A percentile compares a stretch with the other conserved stretches of the same genome.
phyloP scores from a whole-genome alignment of 2,797 vertebrate genomes.

The Nannoperca obscura region DNA sequence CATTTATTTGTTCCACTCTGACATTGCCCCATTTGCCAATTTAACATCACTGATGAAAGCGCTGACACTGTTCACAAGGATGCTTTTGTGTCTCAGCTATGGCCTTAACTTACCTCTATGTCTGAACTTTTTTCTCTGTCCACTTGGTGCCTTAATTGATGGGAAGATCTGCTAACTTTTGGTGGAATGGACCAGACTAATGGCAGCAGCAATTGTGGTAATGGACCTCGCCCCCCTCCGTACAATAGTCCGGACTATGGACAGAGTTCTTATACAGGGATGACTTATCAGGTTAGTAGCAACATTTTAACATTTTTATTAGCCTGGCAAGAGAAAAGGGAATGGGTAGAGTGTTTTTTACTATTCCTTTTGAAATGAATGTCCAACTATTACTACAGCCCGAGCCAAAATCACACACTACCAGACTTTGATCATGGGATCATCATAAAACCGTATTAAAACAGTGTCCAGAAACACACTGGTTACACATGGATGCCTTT shows the following conservation, averaged over 20 bases:
- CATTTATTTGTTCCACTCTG: slow-evolving; percentile 65
- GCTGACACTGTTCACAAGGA: slow-evolving; percentile 14
- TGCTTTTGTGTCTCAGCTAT: slow-evolving; percentile 6
- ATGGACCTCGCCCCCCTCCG: slow-evolving; percentile 51
- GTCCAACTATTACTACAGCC: background rate
- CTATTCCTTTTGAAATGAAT: slow-evolving; percentile 4
- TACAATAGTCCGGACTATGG: slow-evolving; percentile 60
- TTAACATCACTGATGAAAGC: slow-evolving; percentile 47
- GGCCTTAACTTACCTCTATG: slow-evolving; percentile 24
- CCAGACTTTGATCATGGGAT: slow-evolving; percentile 29
- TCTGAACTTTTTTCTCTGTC: slow-evolving; percentile 19
- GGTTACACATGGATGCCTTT: slow-evolving; percentile 2
- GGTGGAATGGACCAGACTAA: slow-evolving; percentile 66
- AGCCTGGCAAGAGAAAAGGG: background rate
- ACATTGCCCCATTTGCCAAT: slow-evolving; percentile 50
- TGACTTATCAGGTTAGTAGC: slow-evolving; percentile 63
- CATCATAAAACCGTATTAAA: slow-evolving; percentile 8
- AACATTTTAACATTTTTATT: background rate
- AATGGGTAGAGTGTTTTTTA: background rate
- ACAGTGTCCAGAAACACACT: background rate
- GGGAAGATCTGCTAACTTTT: slow-evolving; percentile 6
- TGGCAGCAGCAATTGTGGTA: slow-evolving; percentile 3
- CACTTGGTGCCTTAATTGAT: slow-evolving; percentile 9
- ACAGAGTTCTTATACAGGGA: slow-evolving; percentile 26
- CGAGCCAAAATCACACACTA: background rate